Evolutionary conservation across 2,888 invertebrate genomes (phyloP), one percentile per base, ranked within the genome.

Genomic region (Ptilodon capucinus): DNA sequence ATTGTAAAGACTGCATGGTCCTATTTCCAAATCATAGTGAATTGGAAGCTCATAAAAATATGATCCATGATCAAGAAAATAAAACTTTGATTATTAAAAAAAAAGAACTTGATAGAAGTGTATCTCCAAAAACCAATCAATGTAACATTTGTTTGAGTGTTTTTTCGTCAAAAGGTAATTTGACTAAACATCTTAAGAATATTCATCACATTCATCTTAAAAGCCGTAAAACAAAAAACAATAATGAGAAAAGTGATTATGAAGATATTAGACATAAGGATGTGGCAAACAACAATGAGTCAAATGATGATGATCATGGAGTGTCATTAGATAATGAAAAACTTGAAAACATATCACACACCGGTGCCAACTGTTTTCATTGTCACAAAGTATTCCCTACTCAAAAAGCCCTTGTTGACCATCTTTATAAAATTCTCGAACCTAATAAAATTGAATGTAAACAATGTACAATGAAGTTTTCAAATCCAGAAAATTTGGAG

Each of bases 401-500:
- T 32, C 69, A 73, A 42, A 69, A 72, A 56, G 56, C 57, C 34
- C 64, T 87, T 18, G 83, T 86, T 62, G 80, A 86, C 43, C 87
- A 87, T 50, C 70, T 87, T 28, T 87, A 87, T 57, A 64, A 70
- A 42, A 58, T 83, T 46, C 60, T 87, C 18, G 64, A 79, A 46
- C 61, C 68, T 35, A 41, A 18, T 21, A 43, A 53, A 44, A 28
- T 5, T 32, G 28, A 42, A 2, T 48, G 21, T 47, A 25, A 48
- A 4, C 36, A 32, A 36, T 38, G 13, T 41, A 14, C 23, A 2
- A 28, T 49, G 42, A n/a, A 17, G 17, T 45, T 42, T 14, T 28
- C 18, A 2, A 46, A 13, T 11, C 28, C 35, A 39, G 35, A 18
- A 4, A 21, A 38, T 23, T 42, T 48, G 19, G 14, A 35, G 21